Percentiles rank a stretch among this genome's conserved stretches.
These are phyloP conservation scores for Catamblyrhynchus diadema DNA, from an alignment of 2,797 vertebrate species.

Conservation along the genomic window DNA sequence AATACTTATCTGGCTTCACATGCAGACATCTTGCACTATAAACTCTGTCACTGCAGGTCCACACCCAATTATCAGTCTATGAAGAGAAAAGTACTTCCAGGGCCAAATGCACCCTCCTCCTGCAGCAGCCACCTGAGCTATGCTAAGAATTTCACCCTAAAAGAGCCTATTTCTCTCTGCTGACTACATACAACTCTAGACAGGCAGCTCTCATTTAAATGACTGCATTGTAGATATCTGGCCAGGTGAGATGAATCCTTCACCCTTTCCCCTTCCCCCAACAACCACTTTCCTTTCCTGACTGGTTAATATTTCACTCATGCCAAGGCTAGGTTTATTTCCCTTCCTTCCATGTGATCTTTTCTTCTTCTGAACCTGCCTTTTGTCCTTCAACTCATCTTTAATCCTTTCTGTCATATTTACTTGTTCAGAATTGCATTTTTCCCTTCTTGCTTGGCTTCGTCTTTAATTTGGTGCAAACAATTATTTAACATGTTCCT, in stretches of 20 bases:
- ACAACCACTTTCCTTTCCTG: background rate
- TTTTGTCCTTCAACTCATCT: background rate
- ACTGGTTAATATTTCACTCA: conserved; percentile 34
- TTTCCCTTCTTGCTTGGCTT: background rate
- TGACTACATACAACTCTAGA: background rate
- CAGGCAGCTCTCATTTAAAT: background rate
- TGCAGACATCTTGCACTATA: background rate
- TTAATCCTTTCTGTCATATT: background rate
- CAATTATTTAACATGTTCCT: background rate
- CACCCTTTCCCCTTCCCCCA: background rate
- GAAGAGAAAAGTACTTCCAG: background rate
- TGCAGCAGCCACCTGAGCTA: background rate
- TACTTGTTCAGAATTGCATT: background rate
- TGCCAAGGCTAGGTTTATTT: conserved; percentile 14
- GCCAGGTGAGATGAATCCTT: background rate
- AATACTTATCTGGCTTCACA: background rate
- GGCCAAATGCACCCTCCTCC: background rate
- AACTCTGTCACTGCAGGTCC: background rate
- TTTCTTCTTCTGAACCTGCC: background rate
- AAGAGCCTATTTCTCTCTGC: background rate
- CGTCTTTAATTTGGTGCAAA: background rate
- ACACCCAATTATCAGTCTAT: background rate
- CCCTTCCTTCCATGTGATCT: background rate
- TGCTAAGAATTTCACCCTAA: background rate
- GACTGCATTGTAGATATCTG: background rate